Base-by-base conservation (phyloP, 2,797 vertebrate species). In the Microtus obscurus region DNA sequence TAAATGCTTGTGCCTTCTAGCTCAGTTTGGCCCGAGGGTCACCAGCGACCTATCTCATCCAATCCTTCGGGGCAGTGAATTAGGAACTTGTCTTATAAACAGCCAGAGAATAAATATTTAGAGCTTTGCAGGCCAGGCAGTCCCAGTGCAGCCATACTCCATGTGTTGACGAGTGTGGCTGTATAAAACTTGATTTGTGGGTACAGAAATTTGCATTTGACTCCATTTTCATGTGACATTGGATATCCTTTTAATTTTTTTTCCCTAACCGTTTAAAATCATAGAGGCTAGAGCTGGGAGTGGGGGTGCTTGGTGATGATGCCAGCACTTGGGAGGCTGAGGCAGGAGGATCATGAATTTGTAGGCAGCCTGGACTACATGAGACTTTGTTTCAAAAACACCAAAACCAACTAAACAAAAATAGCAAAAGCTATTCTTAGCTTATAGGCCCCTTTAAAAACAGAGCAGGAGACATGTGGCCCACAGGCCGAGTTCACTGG, bases 191-290 rank as follows among this genome's bases (percentile, higher is more conserved):
- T 94, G 53, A 80, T 83, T 87, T 94, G 65, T 59, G 37, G 80
- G 79, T 21, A n/a, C 27, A 23, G n/a, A 56, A 78, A 92, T 91
- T 78, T 80, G 69, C 91, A 91, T 96, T 92, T 83, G 59, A 80
- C 83, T 71, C 87, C 53, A 87, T 82, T 94, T 88, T 88, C 65
- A 74, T 34, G 27, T 67, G 27, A 63, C 61, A 31, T 78, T 27
- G 94, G 93, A 59, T 82, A 73, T 34, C 86, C 16, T 63, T 89
- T 73, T 80, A 3, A 6, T 25, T 81, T 78, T 59, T 69, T 45
- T 31, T 1, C 7, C 34, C 45, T 53, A 78, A 61, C 74, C 83
- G 43, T 40, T 89, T 65, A 77, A 95, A 92, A 86, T 67, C 61
- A 1, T 74, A 77, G 81, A 91, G 78, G 21, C 73, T 79, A 16